phyloP scores from a whole-genome alignment of 2,113 vertebrate genomes.

The Capreolus pygargus region DNA sequence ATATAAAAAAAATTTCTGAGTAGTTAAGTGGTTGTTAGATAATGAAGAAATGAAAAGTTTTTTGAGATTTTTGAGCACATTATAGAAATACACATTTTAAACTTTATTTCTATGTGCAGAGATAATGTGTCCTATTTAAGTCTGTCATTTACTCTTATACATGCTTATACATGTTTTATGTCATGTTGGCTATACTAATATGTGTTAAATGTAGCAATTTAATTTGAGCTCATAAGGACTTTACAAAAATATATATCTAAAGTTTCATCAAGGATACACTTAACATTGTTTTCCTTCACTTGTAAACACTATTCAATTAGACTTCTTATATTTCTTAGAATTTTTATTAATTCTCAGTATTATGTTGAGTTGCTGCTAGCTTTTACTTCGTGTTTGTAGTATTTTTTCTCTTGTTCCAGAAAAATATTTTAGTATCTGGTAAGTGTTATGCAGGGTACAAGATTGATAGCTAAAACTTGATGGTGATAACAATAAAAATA shows the following conservation, averaged over 20 bases:
- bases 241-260: not conserved
- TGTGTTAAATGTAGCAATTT: constrained; percentile 47
- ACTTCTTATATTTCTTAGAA: not conserved
- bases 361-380: not conserved
- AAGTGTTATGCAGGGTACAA: not conserved
- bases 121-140: constrained; percentile 4
- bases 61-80: not conserved
- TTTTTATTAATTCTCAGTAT: constrained; percentile 24
- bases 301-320: not conserved
- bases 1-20: not conserved
- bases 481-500: not conserved
- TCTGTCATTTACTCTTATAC: not conserved
- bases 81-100: constrained; percentile 15
- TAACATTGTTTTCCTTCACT: not conserved
- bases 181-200: constrained; percentile 58
- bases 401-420: not conserved
- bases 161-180: constrained; percentile 27
- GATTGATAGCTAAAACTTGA: not conserved
- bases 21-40: not conserved
- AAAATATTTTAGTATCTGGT: not conserved
- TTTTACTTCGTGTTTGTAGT: not conserved
- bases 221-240: not conserved
- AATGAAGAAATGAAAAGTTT: not conserved
- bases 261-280: not conserved
- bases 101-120: not conserved